Percentiles rank a stretch among this genome's conserved stretches.
Evolutionary conservation across 2,888 invertebrate species (phyloP).

Genomic region (Meteorus cinctellus): DNA sequence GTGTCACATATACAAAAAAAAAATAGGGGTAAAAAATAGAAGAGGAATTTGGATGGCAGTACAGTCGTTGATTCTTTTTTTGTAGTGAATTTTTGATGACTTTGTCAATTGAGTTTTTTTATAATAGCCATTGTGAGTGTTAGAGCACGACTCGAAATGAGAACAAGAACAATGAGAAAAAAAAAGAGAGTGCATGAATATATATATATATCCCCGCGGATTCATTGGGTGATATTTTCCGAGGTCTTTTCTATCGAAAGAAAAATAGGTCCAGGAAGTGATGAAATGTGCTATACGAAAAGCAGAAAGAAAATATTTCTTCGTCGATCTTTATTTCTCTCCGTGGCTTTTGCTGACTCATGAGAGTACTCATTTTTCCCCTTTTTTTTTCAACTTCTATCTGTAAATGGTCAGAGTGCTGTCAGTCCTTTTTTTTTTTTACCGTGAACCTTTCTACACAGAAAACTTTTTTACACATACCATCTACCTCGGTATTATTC

Average conservation of each 20-base stretch:
- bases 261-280: conserved; percentile 23
- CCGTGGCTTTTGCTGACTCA: conserved; percentile 31
- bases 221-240: background rate
- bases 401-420: background rate
- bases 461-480: conserved; percentile 14
- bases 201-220: background rate
- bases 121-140: conserved; percentile 9
- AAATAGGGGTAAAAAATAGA: background rate
- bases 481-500: background rate
- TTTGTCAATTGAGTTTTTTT: conserved; percentile 1
- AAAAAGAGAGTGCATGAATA: background rate
- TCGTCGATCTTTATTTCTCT: background rate
- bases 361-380: background rate
- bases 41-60: background rate
- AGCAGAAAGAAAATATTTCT: conserved; percentile 29
- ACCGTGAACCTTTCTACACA: background rate
- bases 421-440: conserved; percentile 14
- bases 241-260: background rate
- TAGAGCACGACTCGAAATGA: background rate
- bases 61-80: background rate
- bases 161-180: background rate
- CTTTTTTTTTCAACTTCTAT: background rate
- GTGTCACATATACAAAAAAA: background rate
- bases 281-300: conserved; percentile 12
- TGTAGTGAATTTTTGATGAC: background rate